Evolutionary conservation across 2,113 vertebrate genomes (phyloP).

Genomic region (Elachura formosa): DNA sequence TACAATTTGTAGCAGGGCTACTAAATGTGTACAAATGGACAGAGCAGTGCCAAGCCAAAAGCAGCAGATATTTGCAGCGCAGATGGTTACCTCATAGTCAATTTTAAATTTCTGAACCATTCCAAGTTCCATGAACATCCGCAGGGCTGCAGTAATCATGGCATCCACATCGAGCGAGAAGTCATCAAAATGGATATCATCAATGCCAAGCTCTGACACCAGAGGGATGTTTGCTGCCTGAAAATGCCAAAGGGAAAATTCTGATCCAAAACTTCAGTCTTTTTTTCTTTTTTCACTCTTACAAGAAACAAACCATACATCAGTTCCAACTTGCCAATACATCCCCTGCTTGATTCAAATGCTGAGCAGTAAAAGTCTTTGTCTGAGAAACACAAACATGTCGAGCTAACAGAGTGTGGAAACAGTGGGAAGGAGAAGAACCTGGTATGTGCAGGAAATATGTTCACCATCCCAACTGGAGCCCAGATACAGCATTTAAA

Average conservation of each 20-base stretch:
- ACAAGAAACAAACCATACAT: conserved; percentile 11
- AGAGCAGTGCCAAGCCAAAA: not conserved
- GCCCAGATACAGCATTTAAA: not conserved
- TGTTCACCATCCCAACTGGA: not conserved
- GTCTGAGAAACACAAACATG: conserved; percentile 4
- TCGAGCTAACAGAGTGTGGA: not conserved
- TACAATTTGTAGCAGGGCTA: conserved; percentile 24
- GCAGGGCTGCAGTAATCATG: conserved; percentile 94
- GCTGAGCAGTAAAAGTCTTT: conserved; percentile 34
- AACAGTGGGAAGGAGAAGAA: not conserved
- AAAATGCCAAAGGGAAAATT: conserved; percentile 63
- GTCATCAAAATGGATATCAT: conserved; percentile 94
- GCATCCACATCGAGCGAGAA: conserved; percentile 95
- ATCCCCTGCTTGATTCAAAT: conserved; percentile 32
- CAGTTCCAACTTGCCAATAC: conserved; percentile 39
- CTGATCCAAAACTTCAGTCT: conserved; percentile 3
- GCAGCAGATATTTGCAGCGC: not conserved
- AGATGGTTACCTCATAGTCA: conserved; percentile 91
- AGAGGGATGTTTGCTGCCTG: conserved; percentile 95
- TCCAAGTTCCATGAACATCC: conserved; percentile 98
- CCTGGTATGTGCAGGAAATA: conserved; percentile 39
- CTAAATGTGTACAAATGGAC: not conserved
- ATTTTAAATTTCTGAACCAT: conserved; percentile 99
- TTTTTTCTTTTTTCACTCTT: conserved; percentile 1
- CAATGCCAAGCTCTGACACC: conserved; percentile 93